Percentiles rank a stretch among this genome's conserved stretches.
phyloP scores from a whole-genome alignment of 2,888 invertebrate species.

The Acronicta psi region DNA sequence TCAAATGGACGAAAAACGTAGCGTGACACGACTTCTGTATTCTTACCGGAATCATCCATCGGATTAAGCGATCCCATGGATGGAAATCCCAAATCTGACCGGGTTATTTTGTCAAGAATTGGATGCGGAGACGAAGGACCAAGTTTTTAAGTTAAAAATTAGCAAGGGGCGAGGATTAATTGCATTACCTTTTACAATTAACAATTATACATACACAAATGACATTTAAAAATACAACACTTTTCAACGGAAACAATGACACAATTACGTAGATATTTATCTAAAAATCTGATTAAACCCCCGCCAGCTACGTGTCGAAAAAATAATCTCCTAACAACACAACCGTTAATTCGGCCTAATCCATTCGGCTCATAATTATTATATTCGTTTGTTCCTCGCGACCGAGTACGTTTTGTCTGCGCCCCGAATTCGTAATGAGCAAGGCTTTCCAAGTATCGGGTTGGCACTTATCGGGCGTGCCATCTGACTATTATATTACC shows the following conservation, averaged over 20 bases:
- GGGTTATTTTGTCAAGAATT: no score
- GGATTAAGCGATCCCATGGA: no score
- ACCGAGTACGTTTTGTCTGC: conserved; percentile 77
- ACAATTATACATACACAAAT: conserved; percentile 8
- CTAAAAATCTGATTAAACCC: conserved; percentile 59
- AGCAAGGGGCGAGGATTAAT: conserved; percentile 10
- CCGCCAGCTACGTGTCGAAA: conserved; percentile 63
- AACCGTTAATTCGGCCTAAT: conserved; percentile 82
- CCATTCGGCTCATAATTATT: conserved; percentile 84
- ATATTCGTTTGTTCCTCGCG: conserved; percentile 85
- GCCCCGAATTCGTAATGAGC: conserved; percentile 86
- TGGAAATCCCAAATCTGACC: no score
- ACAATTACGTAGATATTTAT: conserved; percentile 52
- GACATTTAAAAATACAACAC: conserved; percentile 22
- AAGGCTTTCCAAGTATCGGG: conserved; percentile 84
- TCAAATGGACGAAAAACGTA: no score
- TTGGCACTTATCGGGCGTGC: conserved; percentile 86
- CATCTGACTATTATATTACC: conserved; percentile 89
- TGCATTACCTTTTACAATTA: conserved; percentile 21
- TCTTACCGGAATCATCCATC: no score
- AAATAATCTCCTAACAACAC: conserved; percentile 66
- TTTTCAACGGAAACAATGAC: conserved; percentile 45
- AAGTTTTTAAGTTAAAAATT: no score
- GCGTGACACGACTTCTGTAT: no score
- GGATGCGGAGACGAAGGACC: no score